A percentile compares a stretch with the other conserved stretches of the same genome.
Conservation (phyloP, 2,888 invertebrate genomes). For the Caenorhabditis sp. region DNA sequence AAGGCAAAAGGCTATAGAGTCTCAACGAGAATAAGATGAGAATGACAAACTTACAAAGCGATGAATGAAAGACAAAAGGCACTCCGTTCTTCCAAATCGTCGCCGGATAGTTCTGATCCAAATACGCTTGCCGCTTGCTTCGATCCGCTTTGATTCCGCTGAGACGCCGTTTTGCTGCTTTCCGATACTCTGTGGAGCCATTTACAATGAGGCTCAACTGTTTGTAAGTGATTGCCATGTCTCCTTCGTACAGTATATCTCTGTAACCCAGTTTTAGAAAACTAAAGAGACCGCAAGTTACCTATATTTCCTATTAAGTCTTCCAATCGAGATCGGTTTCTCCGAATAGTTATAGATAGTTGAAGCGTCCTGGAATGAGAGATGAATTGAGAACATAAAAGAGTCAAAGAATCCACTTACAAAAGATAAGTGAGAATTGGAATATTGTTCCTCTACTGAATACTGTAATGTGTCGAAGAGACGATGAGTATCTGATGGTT, state of each 20-base stretch:
- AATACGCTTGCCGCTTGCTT: slow-evolving; percentile 42
- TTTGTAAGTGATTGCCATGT: slow-evolving; percentile 60
- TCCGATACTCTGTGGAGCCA: slow-evolving; percentile 30
- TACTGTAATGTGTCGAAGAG: slow-evolving; percentile 60
- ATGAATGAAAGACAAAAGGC: slow-evolving; percentile 56
- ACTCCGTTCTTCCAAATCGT: slow-evolving; percentile 65
- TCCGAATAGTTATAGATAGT: slow-evolving; percentile 57
- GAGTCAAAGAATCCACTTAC: too few species aligned
- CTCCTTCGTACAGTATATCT: slow-evolving; percentile 62
- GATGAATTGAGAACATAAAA: background rate
- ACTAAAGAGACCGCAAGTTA: background rate
- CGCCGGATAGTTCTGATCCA: slow-evolving; percentile 58
- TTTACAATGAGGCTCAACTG: slow-evolving; percentile 55
- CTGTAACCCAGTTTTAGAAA: slow-evolving; percentile 5
- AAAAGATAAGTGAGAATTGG: slow-evolving; percentile 42
- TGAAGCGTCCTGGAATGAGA: slow-evolving; percentile 54
- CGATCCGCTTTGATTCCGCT: background rate
- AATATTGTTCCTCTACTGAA: slow-evolving; percentile 52
- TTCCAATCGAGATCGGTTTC: slow-evolving; percentile 56
- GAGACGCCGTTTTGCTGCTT: slow-evolving; percentile 19
- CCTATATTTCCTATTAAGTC: slow-evolving; percentile 61
- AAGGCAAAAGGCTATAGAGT: background rate
- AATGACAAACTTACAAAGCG: slow-evolving; percentile 54
- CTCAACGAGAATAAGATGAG: too few species aligned
- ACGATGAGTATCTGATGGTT: slow-evolving; percentile 59